These are phyloP conservation scores for Orthosia gracilis DNA, from an alignment of 2,888 invertebrate species.

Conservation along the genomic window DNA sequence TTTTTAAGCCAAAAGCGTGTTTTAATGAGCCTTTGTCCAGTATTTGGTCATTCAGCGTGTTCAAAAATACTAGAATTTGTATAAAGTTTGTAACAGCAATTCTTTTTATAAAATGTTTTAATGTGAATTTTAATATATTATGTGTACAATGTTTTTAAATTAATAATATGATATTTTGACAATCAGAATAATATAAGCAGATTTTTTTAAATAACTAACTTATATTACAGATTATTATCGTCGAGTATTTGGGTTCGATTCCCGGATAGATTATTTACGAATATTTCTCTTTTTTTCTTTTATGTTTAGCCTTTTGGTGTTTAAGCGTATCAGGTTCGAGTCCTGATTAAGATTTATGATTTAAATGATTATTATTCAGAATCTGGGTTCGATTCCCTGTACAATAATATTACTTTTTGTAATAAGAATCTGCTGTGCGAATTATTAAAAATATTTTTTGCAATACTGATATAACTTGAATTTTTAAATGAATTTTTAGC, in stretches of 20 bases:
- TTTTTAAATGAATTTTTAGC: constrained; percentile 26
- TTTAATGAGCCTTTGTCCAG: constrained; percentile 1
- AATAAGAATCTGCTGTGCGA: constrained; percentile 41
- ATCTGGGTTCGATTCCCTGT: constrained; percentile 53
- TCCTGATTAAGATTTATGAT: constrained; percentile 20
- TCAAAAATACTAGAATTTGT: not conserved
- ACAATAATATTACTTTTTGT: not conserved
- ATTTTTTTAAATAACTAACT: not conserved
- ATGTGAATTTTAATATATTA: not conserved
- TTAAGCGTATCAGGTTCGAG: constrained; percentile 43
- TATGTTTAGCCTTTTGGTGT: not conserved
- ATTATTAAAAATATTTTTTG: constrained; percentile 27
- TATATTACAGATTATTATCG: not conserved
- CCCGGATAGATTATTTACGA: constrained; percentile 3
- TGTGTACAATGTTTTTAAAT: not conserved
- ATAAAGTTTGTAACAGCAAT: not conserved
- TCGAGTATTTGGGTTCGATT: constrained; percentile 47
- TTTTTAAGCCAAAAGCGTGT: not conserved
- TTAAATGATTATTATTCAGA: too few species aligned
- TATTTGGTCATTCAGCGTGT: not conserved
- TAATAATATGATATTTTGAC: not conserved
- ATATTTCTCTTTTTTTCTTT: not conserved
- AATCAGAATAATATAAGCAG: constrained; percentile 17
- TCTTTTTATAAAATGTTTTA: not conserved
- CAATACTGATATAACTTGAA: constrained; percentile 29